These are phyloP conservation scores for Monopterus albus DNA, from an alignment of 2,113 vertebrate genomes.

Conservation along the genomic window DNA sequence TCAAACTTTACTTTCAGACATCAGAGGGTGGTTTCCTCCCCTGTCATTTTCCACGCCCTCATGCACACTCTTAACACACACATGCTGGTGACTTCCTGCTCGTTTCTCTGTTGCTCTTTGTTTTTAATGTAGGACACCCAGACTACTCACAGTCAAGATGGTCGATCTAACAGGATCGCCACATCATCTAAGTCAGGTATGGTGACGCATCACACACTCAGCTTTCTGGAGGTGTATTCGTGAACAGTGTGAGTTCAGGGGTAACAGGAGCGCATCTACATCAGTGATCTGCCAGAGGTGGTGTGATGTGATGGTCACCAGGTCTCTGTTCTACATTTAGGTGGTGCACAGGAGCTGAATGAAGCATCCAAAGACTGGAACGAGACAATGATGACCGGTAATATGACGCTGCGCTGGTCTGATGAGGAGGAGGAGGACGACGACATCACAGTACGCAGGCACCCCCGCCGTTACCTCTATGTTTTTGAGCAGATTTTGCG, in stretches of 20 bases:
- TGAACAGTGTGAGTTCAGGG: too few relatives aligned
- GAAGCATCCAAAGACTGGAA: not conserved
- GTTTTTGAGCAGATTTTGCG: too few relatives aligned
- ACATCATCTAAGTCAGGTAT: constrained; percentile 11
- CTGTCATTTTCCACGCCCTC: too few relatives aligned
- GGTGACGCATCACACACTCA: not conserved
- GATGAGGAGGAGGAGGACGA: constrained; percentile 77
- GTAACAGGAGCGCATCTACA: too few relatives aligned
- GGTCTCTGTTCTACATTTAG: not conserved
- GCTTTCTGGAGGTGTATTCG: too few relatives aligned
- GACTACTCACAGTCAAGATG: not conserved
- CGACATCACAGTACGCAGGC: constrained; percentile 56
- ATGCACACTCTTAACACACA: too few relatives aligned
- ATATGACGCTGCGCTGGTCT: constrained; percentile 70
- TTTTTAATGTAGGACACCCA: not conserved
- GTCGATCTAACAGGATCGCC: too few relatives aligned
- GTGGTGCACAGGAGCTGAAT: not conserved
- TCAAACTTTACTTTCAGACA: too few relatives aligned
- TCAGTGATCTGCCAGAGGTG: too few relatives aligned
- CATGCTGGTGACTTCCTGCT: not conserved
- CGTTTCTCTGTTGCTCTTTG: not conserved
- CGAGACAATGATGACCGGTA: constrained; percentile 44
- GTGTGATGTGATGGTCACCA: too few relatives aligned
- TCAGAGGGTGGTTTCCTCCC: too few relatives aligned
- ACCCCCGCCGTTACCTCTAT: too few relatives aligned